A percentile compares a stretch with the other conserved stretches of the same genome.
Conservation (phyloP, 2,888 invertebrate species). For the Entomobrya proxima region DNA sequence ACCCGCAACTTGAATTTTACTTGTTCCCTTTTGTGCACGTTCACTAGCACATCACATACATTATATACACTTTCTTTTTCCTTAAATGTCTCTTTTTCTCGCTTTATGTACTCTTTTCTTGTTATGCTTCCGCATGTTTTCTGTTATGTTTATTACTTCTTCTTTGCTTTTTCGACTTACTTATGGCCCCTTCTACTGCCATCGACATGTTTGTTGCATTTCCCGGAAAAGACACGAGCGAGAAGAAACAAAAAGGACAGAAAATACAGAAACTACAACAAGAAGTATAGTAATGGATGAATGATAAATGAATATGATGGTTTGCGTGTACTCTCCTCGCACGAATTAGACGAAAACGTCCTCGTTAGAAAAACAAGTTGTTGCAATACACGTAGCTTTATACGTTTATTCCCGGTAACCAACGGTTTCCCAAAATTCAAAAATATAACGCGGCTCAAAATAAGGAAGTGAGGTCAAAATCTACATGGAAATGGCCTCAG, state of each 20-base stretch:
- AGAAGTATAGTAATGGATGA: constrained; percentile 44
- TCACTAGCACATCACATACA: not conserved
- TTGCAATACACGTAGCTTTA: no score
- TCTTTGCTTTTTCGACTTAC: constrained; percentile 35
- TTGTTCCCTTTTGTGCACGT: constrained; percentile 19
- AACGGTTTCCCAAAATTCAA: no score
- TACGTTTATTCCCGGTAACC: no score
- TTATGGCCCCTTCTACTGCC: not conserved
- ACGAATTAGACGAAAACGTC: no score
- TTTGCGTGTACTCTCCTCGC: no score
- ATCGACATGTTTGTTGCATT: constrained; percentile 30
- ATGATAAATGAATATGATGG: constrained; percentile 49
- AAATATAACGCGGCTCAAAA: no score
- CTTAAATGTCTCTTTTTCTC: constrained; percentile 52
- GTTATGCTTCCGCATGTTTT: constrained; percentile 14
- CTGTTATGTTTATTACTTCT: constrained; percentile 32
- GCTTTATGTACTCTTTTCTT: constrained; percentile 11
- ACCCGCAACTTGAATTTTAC: constrained; percentile 23
- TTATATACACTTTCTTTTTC: constrained; percentile 16
- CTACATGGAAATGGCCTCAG: no score
- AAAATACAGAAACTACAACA: constrained; percentile 8
- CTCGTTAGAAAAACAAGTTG: no score
- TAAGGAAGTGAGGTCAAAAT: no score
- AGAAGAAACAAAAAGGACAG: constrained; percentile 16
- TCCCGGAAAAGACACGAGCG: not conserved